Conservation (phyloP, 1,140 invertebrate species). For the Alviniconcha marisindica region DNA sequence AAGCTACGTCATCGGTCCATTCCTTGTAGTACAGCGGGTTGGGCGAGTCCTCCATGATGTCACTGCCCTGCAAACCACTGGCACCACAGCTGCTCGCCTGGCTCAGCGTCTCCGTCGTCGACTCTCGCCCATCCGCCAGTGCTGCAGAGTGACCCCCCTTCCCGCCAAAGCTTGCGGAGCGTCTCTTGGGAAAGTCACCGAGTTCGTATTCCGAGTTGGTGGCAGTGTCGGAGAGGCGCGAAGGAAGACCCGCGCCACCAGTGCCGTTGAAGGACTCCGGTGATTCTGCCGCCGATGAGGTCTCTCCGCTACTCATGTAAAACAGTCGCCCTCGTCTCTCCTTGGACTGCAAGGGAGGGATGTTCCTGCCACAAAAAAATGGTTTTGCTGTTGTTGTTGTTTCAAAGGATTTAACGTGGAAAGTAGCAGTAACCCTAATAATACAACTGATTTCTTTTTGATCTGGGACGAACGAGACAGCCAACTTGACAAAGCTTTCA, state of each 20-base stretch:
- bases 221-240: slow-evolving; percentile 13
- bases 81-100: slow-evolving; percentile 41
- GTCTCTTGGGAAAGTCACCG: slow-evolving; percentile 40
- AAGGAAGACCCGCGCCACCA: neutral
- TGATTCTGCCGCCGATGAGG: slow-evolving; percentile 62
- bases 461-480: no score
- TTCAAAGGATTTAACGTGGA: no score
- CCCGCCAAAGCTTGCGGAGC: slow-evolving; percentile 16
- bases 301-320: slow-evolving; percentile 70
- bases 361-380: neutral
- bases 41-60: slow-evolving; percentile 48
- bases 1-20: slow-evolving; percentile 13
- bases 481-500: no score
- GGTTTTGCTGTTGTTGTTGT: no score
- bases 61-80: slow-evolving; percentile 9
- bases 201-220: slow-evolving; percentile 47
- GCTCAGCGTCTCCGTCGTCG: slow-evolving; percentile 37
- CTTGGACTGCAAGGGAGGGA: slow-evolving; percentile 18
- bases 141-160: slow-evolving; percentile 26
- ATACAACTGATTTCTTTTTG: no score
- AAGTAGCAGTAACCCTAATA: no score
- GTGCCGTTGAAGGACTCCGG: slow-evolving; percentile 48
- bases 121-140: slow-evolving; percentile 25
- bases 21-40: slow-evolving; percentile 42
- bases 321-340: slow-evolving; percentile 53